Evolutionary conservation across 2,113 vertebrate genomes (phyloP).

Genomic region (Addax nasomaculatus): DNA sequence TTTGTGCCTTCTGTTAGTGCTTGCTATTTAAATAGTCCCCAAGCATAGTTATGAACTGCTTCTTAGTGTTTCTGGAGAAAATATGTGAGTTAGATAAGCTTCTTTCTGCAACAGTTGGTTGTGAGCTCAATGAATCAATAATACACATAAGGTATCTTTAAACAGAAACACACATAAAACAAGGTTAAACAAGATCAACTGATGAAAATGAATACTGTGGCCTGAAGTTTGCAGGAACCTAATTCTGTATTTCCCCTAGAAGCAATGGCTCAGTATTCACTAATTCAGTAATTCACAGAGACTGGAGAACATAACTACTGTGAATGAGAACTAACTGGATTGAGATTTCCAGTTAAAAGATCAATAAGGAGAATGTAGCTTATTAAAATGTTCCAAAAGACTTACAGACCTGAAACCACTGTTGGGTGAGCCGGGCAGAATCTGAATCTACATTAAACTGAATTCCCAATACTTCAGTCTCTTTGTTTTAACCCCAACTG

Average conservation of each 20-base stretch:
- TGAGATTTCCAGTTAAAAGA: slow-evolving; percentile 16
- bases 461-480: neutral
- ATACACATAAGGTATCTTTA: neutral
- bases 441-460: slow-evolving; percentile 8
- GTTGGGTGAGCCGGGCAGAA: neutral
- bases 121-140: neutral
- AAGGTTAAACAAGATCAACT: neutral
- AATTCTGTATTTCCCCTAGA: neutral
- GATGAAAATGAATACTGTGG: neutral
- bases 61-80: neutral
- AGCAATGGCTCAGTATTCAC: neutral
- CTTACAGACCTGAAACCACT: neutral
- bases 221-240: neutral
- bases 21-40: neutral
- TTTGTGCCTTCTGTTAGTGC: neutral
- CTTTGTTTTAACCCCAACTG: neutral
- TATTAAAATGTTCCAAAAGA: neutral
- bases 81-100: neutral
- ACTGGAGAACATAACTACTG: neutral
- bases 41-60: neutral
- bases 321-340: neutral
- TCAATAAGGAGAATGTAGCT: neutral
- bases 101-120: neutral
- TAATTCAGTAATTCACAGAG: neutral
- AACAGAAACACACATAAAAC: neutral